Evolutionary conservation across 2,888 invertebrate species (phyloP), one percentile per base, ranked within the genome.

Genomic region (Drosophila setosimentum): DNA sequence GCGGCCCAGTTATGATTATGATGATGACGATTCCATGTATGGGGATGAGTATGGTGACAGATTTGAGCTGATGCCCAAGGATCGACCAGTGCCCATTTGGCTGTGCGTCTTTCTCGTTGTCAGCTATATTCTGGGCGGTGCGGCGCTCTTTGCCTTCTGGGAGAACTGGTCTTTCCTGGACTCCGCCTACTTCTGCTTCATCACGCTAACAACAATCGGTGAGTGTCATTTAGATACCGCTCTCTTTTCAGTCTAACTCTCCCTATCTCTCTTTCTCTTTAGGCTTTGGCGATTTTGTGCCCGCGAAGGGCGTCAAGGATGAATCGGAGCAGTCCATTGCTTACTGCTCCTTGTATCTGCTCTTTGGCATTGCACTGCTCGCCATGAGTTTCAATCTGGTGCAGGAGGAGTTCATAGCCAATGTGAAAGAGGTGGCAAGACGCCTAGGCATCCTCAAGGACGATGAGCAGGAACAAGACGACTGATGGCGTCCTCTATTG

Each of bases 301-400:
- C 98, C 0, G 97, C 97, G 0, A 97, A 97, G 74, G 93, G 93
- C 3, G 92, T 92, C 7, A 92, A 93, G 75, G 93, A 92, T 58
- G 92, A 93, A 71, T 92, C 93, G 0, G 75, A 91, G 65, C 91
- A 93, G 61, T 93, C 93, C 4, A 95, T 99, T 75, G 98, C 98
- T 0, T 94, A 98, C 62, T 98, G 98, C 90, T 98, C 98, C 0
- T 94, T 99, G 65, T 99, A 99, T 94, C 94, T 99, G 76, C 94
- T 99, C 50, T 98, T 99, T 92, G 99, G 99, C 10, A 99, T 99
- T 91, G 97, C 98, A 0, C 93, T 99, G 53, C 94, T 99, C 78
- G 98, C 98, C 33, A 99, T 99, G 99, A 98, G 98, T 88, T 99
- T 99, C 93, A 99, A 99, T 94, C 94, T 99, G 91, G 98, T 99